Evolutionary conservation across 2,113 vertebrate species (phyloP).

Genomic region (Elgaria multicarinata): DNA sequence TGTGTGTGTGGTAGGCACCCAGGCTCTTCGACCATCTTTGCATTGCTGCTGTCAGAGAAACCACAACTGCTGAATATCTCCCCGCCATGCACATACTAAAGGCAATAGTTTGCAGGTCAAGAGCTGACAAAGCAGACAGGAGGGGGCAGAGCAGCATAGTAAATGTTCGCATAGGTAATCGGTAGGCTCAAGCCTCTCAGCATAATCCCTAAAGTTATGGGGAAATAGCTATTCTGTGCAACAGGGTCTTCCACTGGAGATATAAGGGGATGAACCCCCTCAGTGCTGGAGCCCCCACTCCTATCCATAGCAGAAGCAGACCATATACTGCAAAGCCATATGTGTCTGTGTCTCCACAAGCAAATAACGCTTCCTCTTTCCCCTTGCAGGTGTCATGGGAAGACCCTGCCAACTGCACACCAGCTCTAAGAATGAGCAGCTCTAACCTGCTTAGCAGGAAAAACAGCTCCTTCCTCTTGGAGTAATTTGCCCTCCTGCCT

Average conservation of each 20-base stretch:
- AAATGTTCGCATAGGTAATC: background rate
- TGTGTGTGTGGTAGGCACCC: background rate
- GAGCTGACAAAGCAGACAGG: background rate
- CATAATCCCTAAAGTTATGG: background rate
- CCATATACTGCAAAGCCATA: background rate
- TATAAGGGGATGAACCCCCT: background rate
- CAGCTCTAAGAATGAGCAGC: background rate
- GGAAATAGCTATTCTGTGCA: background rate
- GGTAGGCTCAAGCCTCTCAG: background rate
- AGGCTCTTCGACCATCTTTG: background rate
- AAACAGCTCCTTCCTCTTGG: fast-evolving
- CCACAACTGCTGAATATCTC: background rate
- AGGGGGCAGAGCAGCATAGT: background rate
- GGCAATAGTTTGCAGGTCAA: background rate
- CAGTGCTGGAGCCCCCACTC: background rate
- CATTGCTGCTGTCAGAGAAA: background rate
- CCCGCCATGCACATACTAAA: background rate
- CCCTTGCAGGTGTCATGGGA: background rate
- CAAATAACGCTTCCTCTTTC: background rate
- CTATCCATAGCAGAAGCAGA: background rate
- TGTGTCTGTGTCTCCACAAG: background rate
- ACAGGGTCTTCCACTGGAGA: background rate
- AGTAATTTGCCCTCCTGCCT: slow-evolving; percentile 48
- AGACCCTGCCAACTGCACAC: background rate
- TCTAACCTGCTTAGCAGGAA: slow-evolving; percentile 47